phyloP scores from a whole-genome alignment of 1,140 invertebrate genomes.

The Eriocheir sinensis region DNA sequence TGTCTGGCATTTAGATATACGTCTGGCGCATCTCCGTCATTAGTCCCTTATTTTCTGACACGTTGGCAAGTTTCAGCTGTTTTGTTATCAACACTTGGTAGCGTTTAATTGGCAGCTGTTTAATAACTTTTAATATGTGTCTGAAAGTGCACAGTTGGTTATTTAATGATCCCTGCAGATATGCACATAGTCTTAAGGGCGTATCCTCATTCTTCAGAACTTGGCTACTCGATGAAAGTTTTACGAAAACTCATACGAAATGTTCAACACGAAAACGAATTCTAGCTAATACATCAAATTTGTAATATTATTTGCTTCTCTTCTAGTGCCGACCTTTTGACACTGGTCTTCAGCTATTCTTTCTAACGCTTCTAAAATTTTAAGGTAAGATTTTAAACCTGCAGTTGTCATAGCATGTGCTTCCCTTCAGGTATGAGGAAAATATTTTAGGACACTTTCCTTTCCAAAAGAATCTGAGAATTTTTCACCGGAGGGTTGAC shows the following conservation, averaged over 20 bases:
- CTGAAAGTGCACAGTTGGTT: constrained; percentile 51
- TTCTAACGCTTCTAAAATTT: constrained; percentile 47
- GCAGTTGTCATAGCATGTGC: constrained; percentile 53
- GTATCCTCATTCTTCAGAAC: constrained; percentile 77
- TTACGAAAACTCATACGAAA: constrained; percentile 77
- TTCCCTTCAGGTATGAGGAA: constrained; percentile 61
- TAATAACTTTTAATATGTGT: constrained; percentile 50
- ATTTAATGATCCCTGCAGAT: constrained; percentile 54
- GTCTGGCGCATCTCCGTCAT: constrained; percentile 77
- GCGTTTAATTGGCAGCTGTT: constrained; percentile 62
- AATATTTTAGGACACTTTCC: constrained; percentile 63
- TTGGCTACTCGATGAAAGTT: constrained; percentile 77
- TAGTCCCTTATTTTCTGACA: constrained; percentile 71
- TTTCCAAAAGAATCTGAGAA: constrained; percentile 60
- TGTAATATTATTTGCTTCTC: constrained; percentile 65
- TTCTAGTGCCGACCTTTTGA: constrained; percentile 57
- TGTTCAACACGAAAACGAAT: constrained; percentile 79
- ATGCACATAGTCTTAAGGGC: constrained; percentile 74
- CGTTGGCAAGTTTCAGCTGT: constrained; percentile 64
- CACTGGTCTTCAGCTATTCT: not conserved
- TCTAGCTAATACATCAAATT: constrained; percentile 79
- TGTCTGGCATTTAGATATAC: constrained; percentile 78
- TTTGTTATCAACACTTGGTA: constrained; percentile 67
- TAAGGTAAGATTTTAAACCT: constrained; percentile 49
- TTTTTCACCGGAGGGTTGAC: constrained; percentile 59